phyloP scores from a whole-genome alignment of 2,797 vertebrate genomes.

The Centroberyx gerrardi region DNA sequence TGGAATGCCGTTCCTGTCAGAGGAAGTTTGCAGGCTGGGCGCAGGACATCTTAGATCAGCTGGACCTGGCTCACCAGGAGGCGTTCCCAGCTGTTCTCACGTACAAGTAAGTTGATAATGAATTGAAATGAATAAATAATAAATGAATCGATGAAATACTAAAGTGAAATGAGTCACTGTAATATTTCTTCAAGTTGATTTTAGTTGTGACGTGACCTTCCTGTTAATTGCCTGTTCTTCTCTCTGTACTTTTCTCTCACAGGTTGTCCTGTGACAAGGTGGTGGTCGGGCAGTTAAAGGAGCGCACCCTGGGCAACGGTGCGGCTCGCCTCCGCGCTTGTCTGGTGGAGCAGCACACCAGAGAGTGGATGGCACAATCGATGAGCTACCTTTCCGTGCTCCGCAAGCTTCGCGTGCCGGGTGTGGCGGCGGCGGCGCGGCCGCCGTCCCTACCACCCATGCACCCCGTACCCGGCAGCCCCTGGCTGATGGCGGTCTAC shows the following conservation, averaged over 20 bases:
- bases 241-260: not conserved
- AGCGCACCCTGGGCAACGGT: conserved; percentile 16
- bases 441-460: conserved; percentile 15
- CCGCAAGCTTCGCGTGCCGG: conserved; percentile 9
- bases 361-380: conserved; percentile 10
- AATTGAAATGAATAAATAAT: too few relatives aligned
- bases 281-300: not conserved
- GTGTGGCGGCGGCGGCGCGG: not conserved
- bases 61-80: conserved; percentile 20
- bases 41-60: conserved; percentile 27
- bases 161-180: too few relatives aligned
- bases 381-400: conserved; percentile 5
- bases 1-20: not conserved
- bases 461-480: conserved; percentile 2
- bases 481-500: conserved; percentile 20
- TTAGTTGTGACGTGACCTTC: too few relatives aligned
- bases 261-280: conserved; percentile 21
- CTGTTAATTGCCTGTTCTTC: too few relatives aligned
- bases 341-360: conserved; percentile 15
- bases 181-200: too few relatives aligned
- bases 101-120: not conserved
- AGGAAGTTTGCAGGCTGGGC: not conserved
- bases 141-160: too few relatives aligned
- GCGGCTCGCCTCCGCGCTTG: not conserved
- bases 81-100: conserved; percentile 26